These are phyloP conservation scores for Athetis lepigone DNA, from an alignment of 2,888 invertebrate species.

Conservation along the genomic window DNA sequence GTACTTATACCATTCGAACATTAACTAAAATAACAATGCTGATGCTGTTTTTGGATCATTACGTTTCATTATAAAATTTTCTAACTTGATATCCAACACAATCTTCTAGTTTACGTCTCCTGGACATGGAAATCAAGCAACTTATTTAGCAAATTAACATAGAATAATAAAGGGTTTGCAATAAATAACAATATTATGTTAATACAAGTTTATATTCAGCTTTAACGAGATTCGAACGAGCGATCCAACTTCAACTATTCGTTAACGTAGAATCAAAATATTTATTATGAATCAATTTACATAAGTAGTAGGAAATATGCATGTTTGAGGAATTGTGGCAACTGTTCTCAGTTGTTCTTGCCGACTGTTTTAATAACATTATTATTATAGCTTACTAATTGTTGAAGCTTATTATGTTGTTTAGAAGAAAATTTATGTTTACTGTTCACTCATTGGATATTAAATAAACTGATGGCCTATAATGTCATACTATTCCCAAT, in stretches of 20 bases:
- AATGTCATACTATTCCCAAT: no score
- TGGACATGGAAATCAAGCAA: slow-evolving; percentile 60
- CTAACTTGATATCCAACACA: slow-evolving; percentile 21
- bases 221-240: slow-evolving; percentile 84
- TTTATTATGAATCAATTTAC: slow-evolving; percentile 89
- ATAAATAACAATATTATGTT: slow-evolving; percentile 87
- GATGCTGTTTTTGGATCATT: not conserved
- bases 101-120: slow-evolving; percentile 11
- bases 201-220: slow-evolving; percentile 81
- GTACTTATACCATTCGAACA: no score
- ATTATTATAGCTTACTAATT: slow-evolving; percentile 34
- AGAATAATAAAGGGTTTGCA: slow-evolving; percentile 75
- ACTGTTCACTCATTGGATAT: no score
- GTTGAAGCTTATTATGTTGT: slow-evolving; percentile 19
- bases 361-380: slow-evolving; percentile 51
- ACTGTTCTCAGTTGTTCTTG: slow-evolving; percentile 56
- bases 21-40: no score
- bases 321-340: slow-evolving; percentile 69
- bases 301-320: slow-evolving; percentile 84
- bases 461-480: no score
- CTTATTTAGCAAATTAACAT: slow-evolving; percentile 66
- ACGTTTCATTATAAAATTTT: not conserved
- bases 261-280: slow-evolving; percentile 87
- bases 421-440: slow-evolving; percentile 1
- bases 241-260: slow-evolving; percentile 82